phyloP scores from a whole-genome alignment of 2,888 invertebrate genomes.

The Leptopilina drosophilae region DNA sequence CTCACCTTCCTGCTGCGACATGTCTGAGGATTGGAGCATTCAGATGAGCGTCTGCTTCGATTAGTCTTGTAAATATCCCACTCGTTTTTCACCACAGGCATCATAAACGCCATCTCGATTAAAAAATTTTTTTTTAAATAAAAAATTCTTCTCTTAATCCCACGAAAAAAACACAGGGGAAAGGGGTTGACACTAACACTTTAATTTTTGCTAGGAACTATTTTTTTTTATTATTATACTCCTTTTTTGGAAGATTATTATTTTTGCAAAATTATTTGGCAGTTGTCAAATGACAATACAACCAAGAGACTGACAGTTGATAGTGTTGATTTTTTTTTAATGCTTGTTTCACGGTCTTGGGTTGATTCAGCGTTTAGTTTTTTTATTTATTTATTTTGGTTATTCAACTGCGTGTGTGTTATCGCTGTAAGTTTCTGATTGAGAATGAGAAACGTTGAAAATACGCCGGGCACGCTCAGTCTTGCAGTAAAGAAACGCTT shows the following conservation, averaged over 20 bases:
- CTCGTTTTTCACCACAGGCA: conserved; percentile 96
- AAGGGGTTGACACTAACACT: conserved; percentile 13
- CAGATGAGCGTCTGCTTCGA: conserved; percentile 86
- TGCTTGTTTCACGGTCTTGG: no score
- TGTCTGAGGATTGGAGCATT: conserved; percentile 82
- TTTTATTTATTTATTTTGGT: conserved; percentile 10
- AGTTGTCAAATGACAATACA: not conserved
- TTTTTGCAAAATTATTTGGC: not conserved
- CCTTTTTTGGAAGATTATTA: no score
- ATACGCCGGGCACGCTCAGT: conserved; percentile 26
- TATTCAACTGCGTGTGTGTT: conserved; percentile 32
- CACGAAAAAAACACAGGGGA: conserved; percentile 46
- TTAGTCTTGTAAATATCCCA: conserved; percentile 94
- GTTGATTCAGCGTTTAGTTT: conserved; percentile 56
- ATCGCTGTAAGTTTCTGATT: conserved; percentile 70
- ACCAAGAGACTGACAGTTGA: not conserved
- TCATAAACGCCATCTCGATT: conserved; percentile 92
- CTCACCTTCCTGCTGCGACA: conserved; percentile 83
- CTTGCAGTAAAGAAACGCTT: conserved; percentile 24
- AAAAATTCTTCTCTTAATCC: no score
- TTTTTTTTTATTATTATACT: conserved; percentile 17
- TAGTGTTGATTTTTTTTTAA: conserved; percentile 15
- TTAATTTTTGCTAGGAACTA: conserved; percentile 25
- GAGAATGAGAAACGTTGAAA: conserved; percentile 67
- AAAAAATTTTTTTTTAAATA: not conserved